Base-by-base conservation (phyloP, 1,140 invertebrate genomes). In the Trachymyrmex septentrionalis region DNA sequence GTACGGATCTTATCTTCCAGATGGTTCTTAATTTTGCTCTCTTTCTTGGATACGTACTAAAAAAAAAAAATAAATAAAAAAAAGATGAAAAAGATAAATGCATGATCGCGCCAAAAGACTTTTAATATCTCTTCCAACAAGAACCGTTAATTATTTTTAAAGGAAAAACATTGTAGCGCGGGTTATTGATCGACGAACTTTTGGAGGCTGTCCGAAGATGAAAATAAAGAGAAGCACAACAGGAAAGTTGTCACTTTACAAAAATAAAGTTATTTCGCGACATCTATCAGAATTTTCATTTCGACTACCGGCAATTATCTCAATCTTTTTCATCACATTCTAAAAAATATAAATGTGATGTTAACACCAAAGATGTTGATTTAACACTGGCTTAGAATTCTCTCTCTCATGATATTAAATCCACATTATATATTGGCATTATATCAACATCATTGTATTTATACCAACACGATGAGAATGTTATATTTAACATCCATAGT, bases 1-100 rank as follows among this genome's bases (percentile, higher is more conserved):
- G 80, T 88, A 90, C 71, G 87, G 76, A 84, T 90, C 81, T 85
- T 86, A 86, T 90, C 87, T 90, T 90, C 87, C 89, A 89, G 44
- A 76, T 85, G 82, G 21, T 84, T 85, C 85, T 87, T 72, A 85
- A 75, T 89, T 50, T 50, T 89, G 64, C 38, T 87, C 77, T 90
- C 30, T 55, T 86, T 59, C 21, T 73, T 50, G 67, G 55, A 84
- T 69, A n/a, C 80, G 57, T 57, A 48, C 61, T 72, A 2, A 72
- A 38, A 44, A 27, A 44, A 24, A 85, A 69, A 24, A n/a, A n/a
- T n/a, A n/a, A n/a, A n/a, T n/a, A 24, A 9, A 14, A 38, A 38
- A 44, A 44, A 44, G 9, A 44, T 44, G 48, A 27, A 63, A 50
- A 86, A 55, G 14, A 71, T 59, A 76, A 69, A 3, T 73, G 67